Base-by-base conservation (phyloP, 2,888 invertebrate species). In the Monochamus alternatus region DNA sequence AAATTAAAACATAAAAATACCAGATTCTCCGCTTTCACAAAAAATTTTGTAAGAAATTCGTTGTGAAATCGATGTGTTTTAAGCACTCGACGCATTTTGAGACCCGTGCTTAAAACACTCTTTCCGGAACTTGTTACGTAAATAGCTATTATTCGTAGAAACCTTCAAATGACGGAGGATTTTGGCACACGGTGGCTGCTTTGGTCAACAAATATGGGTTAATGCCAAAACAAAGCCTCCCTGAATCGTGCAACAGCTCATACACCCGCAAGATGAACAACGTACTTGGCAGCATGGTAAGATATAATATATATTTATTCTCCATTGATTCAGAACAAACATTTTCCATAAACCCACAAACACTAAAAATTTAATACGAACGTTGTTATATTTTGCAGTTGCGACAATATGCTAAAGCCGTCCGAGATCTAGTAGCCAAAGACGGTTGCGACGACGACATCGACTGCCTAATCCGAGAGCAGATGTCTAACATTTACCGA, bases 151-250 rank as follows among this genome's bases (percentile, higher is more conserved):
- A 43, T 67, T 60, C 65, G 69, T 81, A 94, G 92, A 95, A 96
- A 86, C 96, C 96, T n/a, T 93, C 93, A 69, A 92, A 92, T 79
- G 96, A 97, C 85, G 96, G 96, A 43, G 97, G 97, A 0, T 97
- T 97, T 87, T 97, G 97, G 97, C 96, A 97, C 87, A 97, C 97
- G 97, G 90, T 97, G 75, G 94, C 94, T 43, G 97, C 97, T 88
- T 89, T 97, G 30, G 93, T 97, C 74, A 95, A 94, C 87, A 95
- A 96, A 86, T 93, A 97, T 86, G 97, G 97, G 12, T 89, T 97
- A 70, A 93, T 97, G 90, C 97, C 97, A 72, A 97, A 97, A 90
- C 93, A 93, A 85, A 95, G 94, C 86, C 97, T 95, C 88, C 96
- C 96, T 0, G 97, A 97, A 86, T 92, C 95, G 0, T 95, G 92